Percentiles rank a stretch among this genome's conserved stretches.
Conservation (phyloP, 64 coral and sea anemone species). For the Montipora foliosa region DNA sequence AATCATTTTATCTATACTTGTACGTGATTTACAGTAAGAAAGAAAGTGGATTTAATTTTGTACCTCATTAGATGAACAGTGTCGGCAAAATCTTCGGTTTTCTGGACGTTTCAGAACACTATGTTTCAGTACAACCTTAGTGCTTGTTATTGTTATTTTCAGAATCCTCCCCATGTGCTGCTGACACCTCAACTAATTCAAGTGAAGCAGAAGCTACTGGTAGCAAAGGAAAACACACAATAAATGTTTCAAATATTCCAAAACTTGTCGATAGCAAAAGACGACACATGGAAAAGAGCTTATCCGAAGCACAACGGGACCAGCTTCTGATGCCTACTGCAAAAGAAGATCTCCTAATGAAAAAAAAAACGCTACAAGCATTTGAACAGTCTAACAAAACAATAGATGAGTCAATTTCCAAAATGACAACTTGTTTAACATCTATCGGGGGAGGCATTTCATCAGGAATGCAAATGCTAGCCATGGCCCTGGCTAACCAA, state of each 20-base stretch:
- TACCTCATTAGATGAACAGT: too few species aligned
- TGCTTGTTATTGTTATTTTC: conserved; percentile 1
- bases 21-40: too few species aligned
- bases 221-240: not conserved
- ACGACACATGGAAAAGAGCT: conserved; percentile 13
- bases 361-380: conserved; percentile 17
- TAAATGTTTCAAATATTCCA: conserved; percentile 13
- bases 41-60: too few species aligned
- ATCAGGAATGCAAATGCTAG: conserved; percentile 53
- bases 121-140: not conserved
- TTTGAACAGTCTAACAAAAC: conserved; percentile 43
- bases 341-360: conserved; percentile 15
- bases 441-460: conserved; percentile 42
- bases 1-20: too few species aligned
- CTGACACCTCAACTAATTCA: not conserved
- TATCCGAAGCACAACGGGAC: conserved; percentile 10
- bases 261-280: conserved; percentile 25
- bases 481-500: conserved; percentile 29
- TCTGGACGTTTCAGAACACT: not conserved
- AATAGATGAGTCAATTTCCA: conserved; percentile 48
- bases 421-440: conserved; percentile 52
- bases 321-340: conserved; percentile 15
- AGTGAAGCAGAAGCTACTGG: not conserved
- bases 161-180: not conserved
- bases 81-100: too few species aligned